These are phyloP conservation scores for Tonatia bakeri DNA, from an alignment of 2,113 vertebrate genomes.

Conservation along the genomic window DNA sequence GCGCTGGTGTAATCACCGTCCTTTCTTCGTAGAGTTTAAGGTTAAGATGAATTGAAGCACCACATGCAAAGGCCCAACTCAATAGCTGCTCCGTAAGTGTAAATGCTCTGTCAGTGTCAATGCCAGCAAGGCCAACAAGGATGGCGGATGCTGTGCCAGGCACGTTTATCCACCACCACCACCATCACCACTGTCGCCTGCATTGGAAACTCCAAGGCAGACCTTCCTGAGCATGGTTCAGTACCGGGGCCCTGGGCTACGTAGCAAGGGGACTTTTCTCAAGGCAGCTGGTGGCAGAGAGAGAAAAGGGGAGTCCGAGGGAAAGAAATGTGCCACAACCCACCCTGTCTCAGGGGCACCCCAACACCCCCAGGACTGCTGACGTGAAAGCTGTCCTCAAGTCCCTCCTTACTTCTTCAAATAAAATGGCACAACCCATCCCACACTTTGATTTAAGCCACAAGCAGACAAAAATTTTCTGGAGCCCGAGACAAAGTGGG, in stretches of 20 bases:
- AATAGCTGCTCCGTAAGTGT: background rate
- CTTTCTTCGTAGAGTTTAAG: background rate
- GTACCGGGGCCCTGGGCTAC: background rate
- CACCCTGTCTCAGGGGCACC: background rate
- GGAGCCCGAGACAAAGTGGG: background rate
- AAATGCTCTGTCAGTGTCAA: background rate
- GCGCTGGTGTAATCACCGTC: background rate
- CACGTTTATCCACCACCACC: no score
- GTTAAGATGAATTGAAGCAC: background rate
- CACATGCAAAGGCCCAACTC: accelerated
- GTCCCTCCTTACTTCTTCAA: background rate
- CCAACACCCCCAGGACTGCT: background rate
- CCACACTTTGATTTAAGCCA: background rate
- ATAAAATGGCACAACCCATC: background rate
- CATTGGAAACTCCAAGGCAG: background rate
- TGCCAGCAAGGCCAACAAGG: background rate
- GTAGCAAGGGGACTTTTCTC: background rate
- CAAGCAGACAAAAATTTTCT: background rate
- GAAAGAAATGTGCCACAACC: background rate
- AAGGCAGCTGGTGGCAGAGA: background rate
- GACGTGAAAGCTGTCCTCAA: background rate
- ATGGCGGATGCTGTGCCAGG: accelerated
- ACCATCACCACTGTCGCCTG: background rate
- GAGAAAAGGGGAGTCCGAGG: background rate
- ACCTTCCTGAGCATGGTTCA: background rate